Conservation (phyloP, 2,113 vertebrate genomes). For the Nothocercus nigrocapillus region DNA sequence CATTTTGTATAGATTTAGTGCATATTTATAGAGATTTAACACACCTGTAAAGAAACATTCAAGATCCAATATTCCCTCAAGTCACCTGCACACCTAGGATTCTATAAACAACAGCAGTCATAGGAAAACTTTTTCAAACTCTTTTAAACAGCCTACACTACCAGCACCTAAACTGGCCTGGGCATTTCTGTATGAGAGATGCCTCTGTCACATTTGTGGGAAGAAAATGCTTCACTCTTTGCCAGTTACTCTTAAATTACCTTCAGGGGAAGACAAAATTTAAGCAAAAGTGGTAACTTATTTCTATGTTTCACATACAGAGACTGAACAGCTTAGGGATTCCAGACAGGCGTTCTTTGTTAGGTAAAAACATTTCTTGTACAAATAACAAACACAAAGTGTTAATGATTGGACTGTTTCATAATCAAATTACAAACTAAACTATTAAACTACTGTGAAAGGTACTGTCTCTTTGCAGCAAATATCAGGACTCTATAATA, state of each 20-base stretch:
- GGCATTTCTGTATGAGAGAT: not conserved
- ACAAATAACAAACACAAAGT: not conserved
- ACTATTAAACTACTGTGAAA: not conserved
- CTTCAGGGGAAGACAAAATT: not conserved
- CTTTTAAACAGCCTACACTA: not conserved
- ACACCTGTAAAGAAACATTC: not conserved
- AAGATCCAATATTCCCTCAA: not conserved
- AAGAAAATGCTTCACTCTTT: not conserved
- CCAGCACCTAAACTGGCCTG: not conserved
- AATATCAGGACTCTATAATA: not conserved
- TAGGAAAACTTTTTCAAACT: not conserved
- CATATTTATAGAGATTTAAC: not conserved
- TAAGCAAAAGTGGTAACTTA: not conserved
- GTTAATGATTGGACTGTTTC: not conserved
- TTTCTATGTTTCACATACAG: not conserved
- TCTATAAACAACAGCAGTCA: not conserved
- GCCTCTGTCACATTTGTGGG: not conserved
- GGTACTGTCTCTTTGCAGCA: not conserved
- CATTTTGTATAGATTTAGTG: not conserved
- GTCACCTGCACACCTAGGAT: not conserved
- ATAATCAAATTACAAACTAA: not conserved
- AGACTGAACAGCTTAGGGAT: not conserved
- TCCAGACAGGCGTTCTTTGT: not conserved
- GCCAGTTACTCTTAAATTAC: not conserved
- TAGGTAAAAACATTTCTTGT: not conserved